Evolutionary conservation across 2,888 invertebrate genomes (phyloP).

Genomic region (Tiliacea citrago): DNA sequence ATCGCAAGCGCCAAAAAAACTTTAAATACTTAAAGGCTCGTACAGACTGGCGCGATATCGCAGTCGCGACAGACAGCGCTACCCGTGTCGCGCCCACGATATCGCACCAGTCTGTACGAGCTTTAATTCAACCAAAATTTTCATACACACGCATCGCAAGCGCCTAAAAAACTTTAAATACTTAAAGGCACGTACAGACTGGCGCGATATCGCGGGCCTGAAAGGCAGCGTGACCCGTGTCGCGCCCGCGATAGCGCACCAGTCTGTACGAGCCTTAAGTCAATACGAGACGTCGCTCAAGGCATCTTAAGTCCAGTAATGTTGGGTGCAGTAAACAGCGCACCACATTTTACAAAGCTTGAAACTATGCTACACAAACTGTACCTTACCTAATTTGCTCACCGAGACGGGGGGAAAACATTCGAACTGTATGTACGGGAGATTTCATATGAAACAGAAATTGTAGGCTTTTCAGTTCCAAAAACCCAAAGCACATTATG

Average conservation of each 20-base stretch:
- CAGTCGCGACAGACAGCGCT: too few species aligned
- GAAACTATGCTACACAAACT: neutral
- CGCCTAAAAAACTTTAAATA: too few species aligned
- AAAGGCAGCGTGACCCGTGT: too few species aligned
- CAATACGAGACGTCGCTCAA: neutral
- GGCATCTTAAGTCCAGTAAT: neutral
- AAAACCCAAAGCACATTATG: neutral
- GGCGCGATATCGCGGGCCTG: too few species aligned
- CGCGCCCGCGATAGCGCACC: too few species aligned
- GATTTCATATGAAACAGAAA: neutral
- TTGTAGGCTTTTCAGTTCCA: neutral
- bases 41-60: too few species aligned
- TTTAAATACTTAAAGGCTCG: too few species aligned
- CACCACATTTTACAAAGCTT: neutral
- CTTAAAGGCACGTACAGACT: too few species aligned
- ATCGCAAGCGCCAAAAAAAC: neutral
- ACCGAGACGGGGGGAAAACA: neutral
- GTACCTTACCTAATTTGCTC: neutral
- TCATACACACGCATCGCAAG: too few species aligned
- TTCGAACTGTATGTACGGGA: neutral
- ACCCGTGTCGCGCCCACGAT: too few species aligned
- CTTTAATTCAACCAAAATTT: too few species aligned
- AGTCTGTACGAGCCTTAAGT: neutral
- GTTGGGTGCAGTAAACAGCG: neutral
- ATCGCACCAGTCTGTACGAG: too few species aligned